Evolutionary conservation across 2,113 vertebrate species (phyloP).

Genomic region (Apodemus sylvaticus): DNA sequence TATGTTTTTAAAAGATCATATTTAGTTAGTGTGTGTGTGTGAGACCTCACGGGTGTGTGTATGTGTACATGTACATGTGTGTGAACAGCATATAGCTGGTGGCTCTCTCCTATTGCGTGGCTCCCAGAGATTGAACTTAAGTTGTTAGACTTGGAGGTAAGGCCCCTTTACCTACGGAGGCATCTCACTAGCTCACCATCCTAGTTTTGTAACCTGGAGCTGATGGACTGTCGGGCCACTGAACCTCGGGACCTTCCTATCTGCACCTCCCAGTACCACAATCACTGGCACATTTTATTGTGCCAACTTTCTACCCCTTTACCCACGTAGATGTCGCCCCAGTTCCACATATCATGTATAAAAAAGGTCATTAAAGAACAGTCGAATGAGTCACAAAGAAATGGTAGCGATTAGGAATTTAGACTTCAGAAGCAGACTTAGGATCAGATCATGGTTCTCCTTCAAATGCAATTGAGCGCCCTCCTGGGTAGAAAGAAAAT

Average conservation of each 20-base stretch:
- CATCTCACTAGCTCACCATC: not conserved
- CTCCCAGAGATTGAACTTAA: too few relatives aligned
- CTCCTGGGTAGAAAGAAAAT: not conserved
- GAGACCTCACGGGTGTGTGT: not conserved
- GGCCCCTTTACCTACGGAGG: not conserved
- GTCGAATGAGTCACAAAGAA: not conserved
- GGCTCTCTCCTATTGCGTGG: not conserved
- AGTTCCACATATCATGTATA: too few relatives aligned
- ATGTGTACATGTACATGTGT: not conserved
- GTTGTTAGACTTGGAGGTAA: not conserved
- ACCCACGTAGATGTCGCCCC: not conserved
- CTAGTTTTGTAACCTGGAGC: not conserved
- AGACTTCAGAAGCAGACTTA: not conserved
- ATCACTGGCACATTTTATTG: not conserved
- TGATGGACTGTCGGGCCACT: too few relatives aligned
- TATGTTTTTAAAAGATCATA: not conserved
- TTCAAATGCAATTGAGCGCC: not conserved
- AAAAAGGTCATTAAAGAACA: not conserved
- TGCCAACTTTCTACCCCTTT: not conserved
- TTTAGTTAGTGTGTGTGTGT: not conserved
- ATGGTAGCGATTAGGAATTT: not conserved
- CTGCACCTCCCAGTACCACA: too few relatives aligned
- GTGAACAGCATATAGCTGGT: not conserved
- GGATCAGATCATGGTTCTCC: not conserved
- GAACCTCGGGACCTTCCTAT: not conserved